Evolutionary conservation across 2,888 invertebrate species (phyloP).

Genomic region (Hirtodrosophila cameraria): DNA sequence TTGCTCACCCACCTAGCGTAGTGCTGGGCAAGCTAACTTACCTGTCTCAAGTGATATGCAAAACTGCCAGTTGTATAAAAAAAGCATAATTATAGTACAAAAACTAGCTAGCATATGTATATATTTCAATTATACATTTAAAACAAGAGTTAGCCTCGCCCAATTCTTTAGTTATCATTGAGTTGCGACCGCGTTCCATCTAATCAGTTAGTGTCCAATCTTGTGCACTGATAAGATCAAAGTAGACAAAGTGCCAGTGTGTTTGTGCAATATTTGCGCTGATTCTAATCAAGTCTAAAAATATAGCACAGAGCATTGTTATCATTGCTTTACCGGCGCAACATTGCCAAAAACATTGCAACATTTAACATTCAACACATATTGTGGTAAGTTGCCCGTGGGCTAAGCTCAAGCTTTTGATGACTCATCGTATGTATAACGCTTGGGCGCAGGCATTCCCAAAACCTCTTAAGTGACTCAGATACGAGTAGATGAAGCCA

Average conservation of each 20-base stretch:
- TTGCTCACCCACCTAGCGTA: conserved; percentile 44
- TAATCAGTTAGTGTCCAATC: conserved; percentile 51
- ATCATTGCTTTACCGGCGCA: background rate
- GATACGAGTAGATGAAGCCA: too few relatives aligned
- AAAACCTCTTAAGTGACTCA: too few relatives aligned
- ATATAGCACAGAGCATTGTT: conserved; percentile 7
- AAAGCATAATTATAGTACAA: too few relatives aligned
- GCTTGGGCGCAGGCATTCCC: too few relatives aligned
- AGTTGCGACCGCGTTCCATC: conserved; percentile 18
- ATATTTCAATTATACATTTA: conserved; percentile 3
- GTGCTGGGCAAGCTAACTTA: background rate
- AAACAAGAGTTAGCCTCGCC: conserved; percentile 25
- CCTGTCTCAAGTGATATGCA: background rate
- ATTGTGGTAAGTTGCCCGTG: conserved; percentile 23
- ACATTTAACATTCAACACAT: conserved; percentile 19
- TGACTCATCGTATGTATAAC: conserved; percentile 17
- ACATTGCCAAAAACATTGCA: conserved; percentile 25
- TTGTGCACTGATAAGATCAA: conserved; percentile 17
- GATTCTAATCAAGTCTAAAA: conserved; percentile 31
- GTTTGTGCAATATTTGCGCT: conserved; percentile 46
- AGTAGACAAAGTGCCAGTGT: background rate
- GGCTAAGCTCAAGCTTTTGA: conserved; percentile 2
- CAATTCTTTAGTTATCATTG: conserved; percentile 21
- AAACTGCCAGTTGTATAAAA: conserved; percentile 10
- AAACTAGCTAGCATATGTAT: background rate